Evolutionary conservation across 2,797 vertebrate species (phyloP).

Genomic region (Perodicticus potto): DNA sequence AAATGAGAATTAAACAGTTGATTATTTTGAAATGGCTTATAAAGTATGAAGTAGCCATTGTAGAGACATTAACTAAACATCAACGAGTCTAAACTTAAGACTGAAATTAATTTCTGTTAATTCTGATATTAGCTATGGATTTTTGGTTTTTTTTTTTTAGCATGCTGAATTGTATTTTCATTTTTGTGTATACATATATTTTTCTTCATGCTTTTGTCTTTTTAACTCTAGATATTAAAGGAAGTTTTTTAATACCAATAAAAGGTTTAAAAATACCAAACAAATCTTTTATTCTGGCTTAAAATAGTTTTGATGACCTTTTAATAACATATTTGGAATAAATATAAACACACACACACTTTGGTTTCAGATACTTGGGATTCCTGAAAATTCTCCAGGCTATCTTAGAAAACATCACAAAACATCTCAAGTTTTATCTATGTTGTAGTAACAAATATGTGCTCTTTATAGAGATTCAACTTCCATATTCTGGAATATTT

Average conservation of each 20-base stretch:
- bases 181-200: background rate
- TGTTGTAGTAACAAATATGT: background rate
- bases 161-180: background rate
- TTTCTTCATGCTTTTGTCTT: background rate
- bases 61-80: background rate
- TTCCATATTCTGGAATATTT: background rate
- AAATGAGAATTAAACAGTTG: background rate
- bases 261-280: background rate
- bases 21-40: background rate
- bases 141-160: background rate
- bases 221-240: conserved; percentile 11
- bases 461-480: background rate
- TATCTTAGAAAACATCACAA: background rate
- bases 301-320: background rate
- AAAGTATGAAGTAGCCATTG: background rate
- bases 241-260: background rate
- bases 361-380: background rate
- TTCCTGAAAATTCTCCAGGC: background rate
- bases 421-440: background rate
- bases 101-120: background rate
- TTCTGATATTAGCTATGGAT: background rate
- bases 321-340: background rate
- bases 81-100: background rate
- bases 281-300: background rate
- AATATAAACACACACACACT: background rate